Conservation (phyloP, 2,113 vertebrate species). For the Trichechus manatus region DNA sequence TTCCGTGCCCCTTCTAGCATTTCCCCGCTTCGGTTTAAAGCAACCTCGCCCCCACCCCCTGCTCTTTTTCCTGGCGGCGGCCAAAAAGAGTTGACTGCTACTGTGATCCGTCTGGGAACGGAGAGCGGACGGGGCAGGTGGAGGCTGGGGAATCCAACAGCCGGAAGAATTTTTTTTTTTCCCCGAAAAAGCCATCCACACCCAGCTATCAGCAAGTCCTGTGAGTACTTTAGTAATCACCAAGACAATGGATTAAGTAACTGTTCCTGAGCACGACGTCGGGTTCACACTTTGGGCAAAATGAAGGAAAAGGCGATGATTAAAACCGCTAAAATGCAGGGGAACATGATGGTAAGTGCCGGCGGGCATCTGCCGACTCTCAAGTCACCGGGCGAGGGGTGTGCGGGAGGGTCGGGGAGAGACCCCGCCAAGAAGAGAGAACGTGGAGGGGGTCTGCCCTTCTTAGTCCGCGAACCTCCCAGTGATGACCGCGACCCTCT, state of each 20-base stretch:
- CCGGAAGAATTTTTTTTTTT: not conserved
- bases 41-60: not conserved
- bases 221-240: conserved; percentile 74
- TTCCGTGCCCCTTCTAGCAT: not conserved
- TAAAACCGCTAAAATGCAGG: conserved; percentile 98
- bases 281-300: conserved; percentile 70
- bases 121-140: not conserved
- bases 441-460: not conserved
- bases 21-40: not conserved
- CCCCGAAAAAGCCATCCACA: conserved; percentile 75
- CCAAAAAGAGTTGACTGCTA: not conserved
- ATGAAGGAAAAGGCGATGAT: conserved; percentile 98
- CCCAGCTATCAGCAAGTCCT: conserved; percentile 8
- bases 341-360: conserved; percentile 96
- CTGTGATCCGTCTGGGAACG: conserved; percentile 4
- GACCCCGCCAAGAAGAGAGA: not conserved
- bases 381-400: conserved; percentile 37
- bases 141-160: not conserved
- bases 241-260: conserved; percentile 87
- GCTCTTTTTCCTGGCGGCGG: not conserved
- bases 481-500: rapidly evolving
- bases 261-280: conserved; percentile 69
- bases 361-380: conserved; percentile 62
- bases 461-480: not conserved
- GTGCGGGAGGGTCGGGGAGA: not conserved